These are phyloP conservation scores for Drosophila parvula DNA, from an alignment of 1,140 invertebrate species.

Conservation along the genomic window DNA sequence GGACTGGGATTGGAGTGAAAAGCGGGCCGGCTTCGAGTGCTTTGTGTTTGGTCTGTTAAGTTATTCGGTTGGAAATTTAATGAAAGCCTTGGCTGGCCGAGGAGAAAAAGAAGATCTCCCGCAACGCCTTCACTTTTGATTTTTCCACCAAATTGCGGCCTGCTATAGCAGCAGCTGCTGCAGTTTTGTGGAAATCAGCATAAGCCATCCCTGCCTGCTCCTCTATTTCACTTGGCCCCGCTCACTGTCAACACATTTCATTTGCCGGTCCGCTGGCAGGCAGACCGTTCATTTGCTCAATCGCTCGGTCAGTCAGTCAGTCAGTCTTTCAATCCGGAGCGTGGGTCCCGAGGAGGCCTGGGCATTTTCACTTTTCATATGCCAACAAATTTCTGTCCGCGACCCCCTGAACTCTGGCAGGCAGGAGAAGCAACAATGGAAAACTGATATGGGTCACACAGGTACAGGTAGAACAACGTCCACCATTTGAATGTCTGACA, in stretches of 20 bases:
- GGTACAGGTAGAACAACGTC: slow-evolving; percentile 46
- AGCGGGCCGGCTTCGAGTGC: slow-evolving; percentile 34
- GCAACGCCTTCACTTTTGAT: slow-evolving; percentile 71
- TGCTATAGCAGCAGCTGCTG: slow-evolving; percentile 68
- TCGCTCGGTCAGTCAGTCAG: slow-evolving; percentile 56
- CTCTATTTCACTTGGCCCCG: slow-evolving; percentile 54
- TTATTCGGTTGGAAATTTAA: slow-evolving; percentile 53
- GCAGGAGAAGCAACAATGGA: slow-evolving; percentile 21
- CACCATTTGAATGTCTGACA: slow-evolving; percentile 77
- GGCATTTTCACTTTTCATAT: slow-evolving; percentile 72
- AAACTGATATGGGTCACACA: slow-evolving; percentile 54
- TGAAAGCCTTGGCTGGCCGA: slow-evolving; percentile 58
- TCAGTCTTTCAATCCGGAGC: slow-evolving; percentile 34
- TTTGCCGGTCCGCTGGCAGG: slow-evolving; percentile 42
- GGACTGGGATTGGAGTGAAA: slow-evolving; percentile 44
- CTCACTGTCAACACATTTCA: slow-evolving; percentile 74
- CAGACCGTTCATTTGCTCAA: slow-evolving; percentile 52
- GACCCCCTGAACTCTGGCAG: slow-evolving; percentile 65
- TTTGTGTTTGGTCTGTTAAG: slow-evolving; percentile 55
- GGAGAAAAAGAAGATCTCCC: slow-evolving; percentile 39
- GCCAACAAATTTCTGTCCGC: slow-evolving; percentile 42
- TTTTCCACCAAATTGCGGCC: slow-evolving; percentile 58
- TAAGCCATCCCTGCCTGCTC: slow-evolving; percentile 43
- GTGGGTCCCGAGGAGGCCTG: slow-evolving; percentile 46
- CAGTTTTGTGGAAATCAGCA: slow-evolving; percentile 60